Evolutionary conservation across 2,113 vertebrate species (phyloP).

Genomic region (Gila orcuttii): DNA sequence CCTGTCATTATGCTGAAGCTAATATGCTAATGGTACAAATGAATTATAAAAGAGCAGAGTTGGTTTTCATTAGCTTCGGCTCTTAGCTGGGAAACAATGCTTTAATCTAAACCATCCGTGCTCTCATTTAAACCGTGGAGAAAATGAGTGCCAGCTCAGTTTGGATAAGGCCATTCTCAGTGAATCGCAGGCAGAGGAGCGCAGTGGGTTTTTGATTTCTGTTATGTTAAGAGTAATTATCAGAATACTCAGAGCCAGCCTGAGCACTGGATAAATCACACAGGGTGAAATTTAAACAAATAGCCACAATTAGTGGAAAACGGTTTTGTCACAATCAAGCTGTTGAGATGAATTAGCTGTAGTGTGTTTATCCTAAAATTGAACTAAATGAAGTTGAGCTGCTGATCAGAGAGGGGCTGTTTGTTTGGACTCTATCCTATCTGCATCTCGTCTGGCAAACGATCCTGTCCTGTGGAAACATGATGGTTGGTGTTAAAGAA

Average conservation of each 20-base stretch:
- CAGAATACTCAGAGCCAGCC: constrained; percentile 46
- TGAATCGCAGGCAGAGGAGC: constrained; percentile 53
- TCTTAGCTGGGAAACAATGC: constrained; percentile 46
- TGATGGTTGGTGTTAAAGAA: constrained; percentile 4
- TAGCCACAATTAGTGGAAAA: constrained; percentile 51
- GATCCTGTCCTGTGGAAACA: neutral
- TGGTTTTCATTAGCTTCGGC: constrained; percentile 53
- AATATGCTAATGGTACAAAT: constrained; percentile 65
- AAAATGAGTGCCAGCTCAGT: constrained; percentile 60
- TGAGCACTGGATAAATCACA: constrained; percentile 43
- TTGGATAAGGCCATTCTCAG: constrained; percentile 57
- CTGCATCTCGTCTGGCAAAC: neutral
- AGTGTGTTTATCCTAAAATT: constrained; percentile 28
- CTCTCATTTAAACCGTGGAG: constrained; percentile 51
- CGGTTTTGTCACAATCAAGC: constrained; percentile 50
- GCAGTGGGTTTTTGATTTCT: constrained; percentile 55
- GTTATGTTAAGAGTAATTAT: constrained; percentile 60
- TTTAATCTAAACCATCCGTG: constrained; percentile 59
- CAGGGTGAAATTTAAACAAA: constrained; percentile 54
- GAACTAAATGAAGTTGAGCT: constrained; percentile 25
- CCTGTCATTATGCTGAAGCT: constrained; percentile 60
- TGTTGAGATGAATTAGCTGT: constrained; percentile 45
- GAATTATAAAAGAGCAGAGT: constrained; percentile 61
- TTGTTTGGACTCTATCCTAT: neutral
- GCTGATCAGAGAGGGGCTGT: constrained; percentile 26